Conservation (phyloP, 2,113 vertebrate genomes). For the Sander lucioperca region DNA sequence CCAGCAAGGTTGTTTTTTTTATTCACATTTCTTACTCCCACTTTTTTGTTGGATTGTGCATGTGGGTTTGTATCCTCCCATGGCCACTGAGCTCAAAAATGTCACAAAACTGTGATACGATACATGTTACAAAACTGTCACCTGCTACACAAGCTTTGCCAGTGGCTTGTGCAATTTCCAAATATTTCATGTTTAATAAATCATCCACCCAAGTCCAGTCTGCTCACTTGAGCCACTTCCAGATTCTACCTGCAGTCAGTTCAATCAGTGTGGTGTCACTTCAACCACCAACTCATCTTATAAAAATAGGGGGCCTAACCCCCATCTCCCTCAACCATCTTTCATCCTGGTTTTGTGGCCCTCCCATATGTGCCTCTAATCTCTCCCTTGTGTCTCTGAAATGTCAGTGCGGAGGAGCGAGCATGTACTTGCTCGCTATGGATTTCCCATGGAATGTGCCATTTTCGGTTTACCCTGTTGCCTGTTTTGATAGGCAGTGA, state of each 20-base stretch:
- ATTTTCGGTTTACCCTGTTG: conserved; percentile 79
- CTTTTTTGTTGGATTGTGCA: conserved; percentile 2
- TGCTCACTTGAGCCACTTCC: conserved; percentile 31
- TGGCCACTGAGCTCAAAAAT: neutral
- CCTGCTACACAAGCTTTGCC: conserved; percentile 7
- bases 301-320: conserved; percentile 76
- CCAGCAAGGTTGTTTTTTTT: conserved; percentile 41
- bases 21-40: conserved; percentile 44
- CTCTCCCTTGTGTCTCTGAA: conserved; percentile 80
- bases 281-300: conserved; percentile 66
- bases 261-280: conserved; percentile 58
- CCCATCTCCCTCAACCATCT: conserved; percentile 76
- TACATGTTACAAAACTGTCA: conserved; percentile 28
- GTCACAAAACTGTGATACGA: conserved; percentile 21
- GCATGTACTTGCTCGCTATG: conserved; percentile 85
- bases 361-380: conserved; percentile 78
- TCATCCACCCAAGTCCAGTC: conserved; percentile 11
- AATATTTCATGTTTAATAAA: conserved; percentile 46
- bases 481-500: conserved; percentile 85
- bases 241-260: conserved; percentile 53
- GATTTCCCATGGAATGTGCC: conserved; percentile 85
- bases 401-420: conserved; percentile 77
- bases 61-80: conserved; percentile 17
- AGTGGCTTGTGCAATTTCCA: conserved; percentile 7
- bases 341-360: conserved; percentile 74